phyloP scores from a whole-genome alignment of 2,113 vertebrate genomes.

The Planiliza haematocheilus region DNA sequence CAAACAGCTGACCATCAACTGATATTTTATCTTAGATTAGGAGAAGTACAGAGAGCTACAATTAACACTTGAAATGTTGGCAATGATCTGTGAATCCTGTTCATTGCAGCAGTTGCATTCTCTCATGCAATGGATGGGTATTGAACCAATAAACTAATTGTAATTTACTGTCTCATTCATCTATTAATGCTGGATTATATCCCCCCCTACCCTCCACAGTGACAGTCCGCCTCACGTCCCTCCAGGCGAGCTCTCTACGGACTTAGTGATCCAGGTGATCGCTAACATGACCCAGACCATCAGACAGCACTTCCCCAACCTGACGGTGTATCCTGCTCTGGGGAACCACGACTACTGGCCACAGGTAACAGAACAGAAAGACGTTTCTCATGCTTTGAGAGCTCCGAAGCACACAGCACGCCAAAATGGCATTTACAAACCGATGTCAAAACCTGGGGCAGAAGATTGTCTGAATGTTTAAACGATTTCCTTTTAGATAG shows the following conservation, averaged over 20 bases:
- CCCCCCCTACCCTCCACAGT: constrained; percentile 78
- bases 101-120: no score
- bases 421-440: neutral
- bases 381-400: neutral
- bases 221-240: constrained; percentile 97
- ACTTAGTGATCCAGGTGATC: constrained; percentile 90
- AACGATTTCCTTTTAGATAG: no score
- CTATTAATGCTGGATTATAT: neutral
- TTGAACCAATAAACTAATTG: no score
- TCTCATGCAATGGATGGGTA: no score
- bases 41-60: no score
- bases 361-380: constrained; percentile 82
- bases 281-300: constrained; percentile 91
- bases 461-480: neutral
- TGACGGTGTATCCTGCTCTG: constrained; percentile 91
- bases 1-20: no score
- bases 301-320: constrained; percentile 86
- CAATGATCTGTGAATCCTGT: no score
- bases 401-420: no score
- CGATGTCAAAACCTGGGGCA: neutral
- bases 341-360: constrained; percentile 99
- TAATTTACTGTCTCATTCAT: no score
- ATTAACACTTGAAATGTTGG: no score
- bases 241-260: constrained; percentile 88
- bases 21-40: no score